Base-by-base conservation (phyloP, 2,113 vertebrate genomes). In the Tringa solitaria region DNA sequence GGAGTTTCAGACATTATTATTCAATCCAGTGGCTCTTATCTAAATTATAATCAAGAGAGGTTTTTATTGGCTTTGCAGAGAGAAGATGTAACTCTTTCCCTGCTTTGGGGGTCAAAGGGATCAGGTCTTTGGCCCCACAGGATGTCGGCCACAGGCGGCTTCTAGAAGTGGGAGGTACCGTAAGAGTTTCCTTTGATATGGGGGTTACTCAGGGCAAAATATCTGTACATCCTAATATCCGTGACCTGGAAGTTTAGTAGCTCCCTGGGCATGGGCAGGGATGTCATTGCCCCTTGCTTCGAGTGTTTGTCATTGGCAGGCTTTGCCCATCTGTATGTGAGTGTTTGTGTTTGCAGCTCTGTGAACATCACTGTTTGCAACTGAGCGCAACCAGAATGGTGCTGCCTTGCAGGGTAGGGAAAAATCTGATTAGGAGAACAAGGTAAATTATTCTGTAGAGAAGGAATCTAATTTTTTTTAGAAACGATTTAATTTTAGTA, bases 1-100 rank as follows among this genome's bases (percentile, higher is more conserved):
- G 98, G 98, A 98, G 98, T 97, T 98, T 98, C 97, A 98, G 97
- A 98, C 98, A 98, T 99, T 99, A 99, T 98, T 98, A 99, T 99
- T 99, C 98, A 98, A 97, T 98, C 96, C 98, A 96, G 97, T 98
- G 98, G 97, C 96, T 98, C 98, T 99, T 98, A 98, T 99, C 98
- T 98, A 98, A 99, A 99, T 99, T 98, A 99, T 98, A 98, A 98
- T 98, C 98, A 98, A 97, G 98, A 97, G 96, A 90, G 96, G 97
- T 98, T 98, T 99, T 99, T 98, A 98, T 99, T 99, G 99, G 98
- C 98, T 97, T 98, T 84, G 8, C 90, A 43, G 89, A 93, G 92
- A 81, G 80, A 96, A 96, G 81, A 93, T 97, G 97, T 98, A 98
- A 98, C 97, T 98, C 98, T 98, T 98, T 98, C 95, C 79, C 87